Base-by-base conservation (phyloP, 2,888 invertebrate species). In the Lithosia quadra region DNA sequence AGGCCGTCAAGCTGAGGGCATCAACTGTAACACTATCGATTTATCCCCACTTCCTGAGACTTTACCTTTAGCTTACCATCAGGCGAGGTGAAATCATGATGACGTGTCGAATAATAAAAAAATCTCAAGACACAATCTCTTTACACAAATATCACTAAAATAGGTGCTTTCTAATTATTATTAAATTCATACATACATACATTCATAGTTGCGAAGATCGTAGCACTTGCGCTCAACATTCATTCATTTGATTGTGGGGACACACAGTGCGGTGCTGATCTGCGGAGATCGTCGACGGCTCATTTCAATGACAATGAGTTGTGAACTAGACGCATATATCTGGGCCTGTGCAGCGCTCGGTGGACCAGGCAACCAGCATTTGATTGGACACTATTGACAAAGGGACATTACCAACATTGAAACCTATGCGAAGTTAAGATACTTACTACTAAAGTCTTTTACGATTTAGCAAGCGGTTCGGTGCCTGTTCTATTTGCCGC, bases 221-320 rank as follows among this genome's bases (percentile, higher is more conserved):
- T 39, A 39, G 15, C 13, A 15, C 39, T 10, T 39, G 2, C 15
- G 4, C 39, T 15, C 13, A 39, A 15, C 39, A 39, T 15, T 39
- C 39, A 39, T 4, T 39, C 43, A 18, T 18, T 18, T 43, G 43
- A 15, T 43, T 18, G 15, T 43, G 49, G 18, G 0, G 49, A 49
- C 49, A 49, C 49, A 49, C 49, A n/a, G n/a, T 49, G 49, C 2
- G 49, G 49, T 49, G 49, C 18, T 49, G 49, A 49, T 18, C 49
- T 49, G n/a, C 9, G 49, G 18, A 49, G 7, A n/a, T 49, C n/a
- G n/a, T 49, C 49, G 9, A 49, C 8, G n/a, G n/a, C 49, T 49
- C 49, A 18, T 49, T 49, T 49, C n/a, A 49, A 49, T 49, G n/a
- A 49, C n/a, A 49, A 49, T 49, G 49, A 49, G n/a, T 49, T 49